Evolutionary conservation across 2,113 vertebrate species (phyloP).

Genomic region (Chitala chitala): DNA sequence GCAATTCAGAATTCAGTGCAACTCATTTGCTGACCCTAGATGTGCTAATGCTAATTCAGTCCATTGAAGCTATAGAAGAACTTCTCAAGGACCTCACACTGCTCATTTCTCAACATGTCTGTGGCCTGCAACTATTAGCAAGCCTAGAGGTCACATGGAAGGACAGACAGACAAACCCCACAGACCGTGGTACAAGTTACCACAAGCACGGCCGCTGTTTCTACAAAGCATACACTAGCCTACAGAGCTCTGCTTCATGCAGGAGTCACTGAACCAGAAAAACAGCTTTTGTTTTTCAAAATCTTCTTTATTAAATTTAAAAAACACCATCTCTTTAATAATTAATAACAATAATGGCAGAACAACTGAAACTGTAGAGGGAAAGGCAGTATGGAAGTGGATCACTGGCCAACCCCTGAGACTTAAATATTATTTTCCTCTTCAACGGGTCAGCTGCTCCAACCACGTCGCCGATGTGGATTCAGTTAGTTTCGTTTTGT

Average conservation of each 20-base stretch:
- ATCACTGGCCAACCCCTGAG: conserved; percentile 64
- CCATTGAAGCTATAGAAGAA: too few species aligned
- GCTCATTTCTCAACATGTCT: too few species aligned
- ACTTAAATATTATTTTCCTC: conserved; percentile 54
- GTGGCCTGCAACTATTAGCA: too few species aligned
- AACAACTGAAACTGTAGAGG: conserved; percentile 47
- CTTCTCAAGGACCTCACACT: too few species aligned
- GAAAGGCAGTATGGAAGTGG: conserved; percentile 22
- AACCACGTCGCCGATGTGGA: not conserved
- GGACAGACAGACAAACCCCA: too few species aligned
- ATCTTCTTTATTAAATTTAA: conserved; percentile 75
- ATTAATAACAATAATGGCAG: conserved; percentile 66
- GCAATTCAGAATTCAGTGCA: too few species aligned
- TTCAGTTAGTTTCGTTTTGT: not conserved
- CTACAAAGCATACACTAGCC: too few species aligned
- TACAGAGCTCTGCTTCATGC: not conserved
- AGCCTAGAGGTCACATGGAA: too few species aligned
- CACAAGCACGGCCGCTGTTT: too few species aligned
- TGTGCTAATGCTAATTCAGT: too few species aligned
- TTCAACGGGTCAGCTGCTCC: conserved; percentile 24
- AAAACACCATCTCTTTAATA: conserved; percentile 70
- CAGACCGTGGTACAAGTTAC: too few species aligned
- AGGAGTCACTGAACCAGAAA: not conserved
- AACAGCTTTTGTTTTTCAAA: conserved; percentile 52
- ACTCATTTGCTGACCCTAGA: too few species aligned